These are phyloP conservation scores for Darevskia mixta DNA, from an alignment of 2,797 vertebrate genomes.

Conservation along the genomic window DNA sequence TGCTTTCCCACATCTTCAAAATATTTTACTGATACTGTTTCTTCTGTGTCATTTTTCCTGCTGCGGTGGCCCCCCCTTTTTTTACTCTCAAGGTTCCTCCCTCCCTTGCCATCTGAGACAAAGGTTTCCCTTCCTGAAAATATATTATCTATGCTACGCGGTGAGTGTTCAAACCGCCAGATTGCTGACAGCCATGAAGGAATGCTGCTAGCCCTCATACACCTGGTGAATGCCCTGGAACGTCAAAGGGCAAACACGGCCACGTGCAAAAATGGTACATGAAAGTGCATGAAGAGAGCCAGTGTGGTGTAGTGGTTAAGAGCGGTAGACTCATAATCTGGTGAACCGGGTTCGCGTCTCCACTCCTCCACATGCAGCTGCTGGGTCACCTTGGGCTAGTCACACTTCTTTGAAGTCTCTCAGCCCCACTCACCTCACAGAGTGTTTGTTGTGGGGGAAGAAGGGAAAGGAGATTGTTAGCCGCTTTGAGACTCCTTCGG, in stretches of 20 bases:
- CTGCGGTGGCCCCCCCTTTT: slow-evolving; percentile 9
- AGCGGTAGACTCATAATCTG: too few species aligned
- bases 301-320: too few species aligned
- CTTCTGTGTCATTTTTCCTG: slow-evolving; percentile 44
- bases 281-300: too few species aligned
- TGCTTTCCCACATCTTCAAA: slow-evolving; percentile 18
- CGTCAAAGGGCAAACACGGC: neutral
- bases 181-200: neutral
- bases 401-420: too few species aligned
- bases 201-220: neutral
- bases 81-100: neutral
- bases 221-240: neutral
- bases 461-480: too few species aligned
- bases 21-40: slow-evolving; percentile 47
- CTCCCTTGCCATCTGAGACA: slow-evolving; percentile 9
- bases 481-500: too few species aligned
- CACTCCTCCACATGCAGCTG: too few species aligned
- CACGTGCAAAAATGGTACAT: neutral
- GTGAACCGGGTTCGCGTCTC: too few species aligned
- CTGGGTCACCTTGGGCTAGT: too few species aligned
- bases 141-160: slow-evolving; percentile 10
- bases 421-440: too few species aligned
- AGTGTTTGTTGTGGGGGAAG: too few species aligned
- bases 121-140: slow-evolving; percentile 47
- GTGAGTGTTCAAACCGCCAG: neutral